Conservation (phyloP, 2,888 invertebrate genomes). For the Celastrina argiolus region DNA sequence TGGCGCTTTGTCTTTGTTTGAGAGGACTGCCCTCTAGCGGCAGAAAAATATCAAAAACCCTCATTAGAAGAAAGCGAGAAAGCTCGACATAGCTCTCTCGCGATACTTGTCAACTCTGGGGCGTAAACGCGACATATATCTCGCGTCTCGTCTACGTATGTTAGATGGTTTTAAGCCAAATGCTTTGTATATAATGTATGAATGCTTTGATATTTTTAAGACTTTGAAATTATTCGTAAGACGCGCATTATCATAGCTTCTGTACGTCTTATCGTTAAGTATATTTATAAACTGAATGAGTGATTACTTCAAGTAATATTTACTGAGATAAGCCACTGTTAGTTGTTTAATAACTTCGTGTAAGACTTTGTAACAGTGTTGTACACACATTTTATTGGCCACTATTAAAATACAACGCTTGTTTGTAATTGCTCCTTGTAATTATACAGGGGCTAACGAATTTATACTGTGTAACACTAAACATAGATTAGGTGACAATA, state of each 20-base stretch:
- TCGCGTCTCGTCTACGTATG: too few relatives aligned
- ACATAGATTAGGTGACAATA: too few relatives aligned
- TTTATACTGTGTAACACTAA: not conserved
- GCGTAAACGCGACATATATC: too few relatives aligned
- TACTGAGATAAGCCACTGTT: constrained; percentile 18
- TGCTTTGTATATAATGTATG: constrained; percentile 4
- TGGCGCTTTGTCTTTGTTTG: too few relatives aligned
- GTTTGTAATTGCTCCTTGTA: not conserved
- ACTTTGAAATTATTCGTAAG: not conserved
- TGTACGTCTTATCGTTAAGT: constrained; percentile 15
- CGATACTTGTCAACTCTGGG: too few relatives aligned
- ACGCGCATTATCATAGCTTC: not conserved
- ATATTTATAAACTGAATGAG: constrained; percentile 5
- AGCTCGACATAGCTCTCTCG: not conserved
- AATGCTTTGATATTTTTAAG: constrained; percentile 1
- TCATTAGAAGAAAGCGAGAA: too few relatives aligned
- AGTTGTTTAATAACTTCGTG: constrained; percentile 15
- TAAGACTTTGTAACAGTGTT: not conserved
- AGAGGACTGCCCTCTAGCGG: too few relatives aligned
- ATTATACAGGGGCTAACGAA: not conserved
- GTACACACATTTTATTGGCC: not conserved
- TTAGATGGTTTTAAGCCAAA: not conserved
- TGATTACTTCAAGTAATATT: not conserved
- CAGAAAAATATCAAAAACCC: too few relatives aligned
- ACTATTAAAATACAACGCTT: not conserved